Evolutionary conservation across 2,797 vertebrate genomes (phyloP), one percentile per base, ranked within the genome.

Genomic region (Scarus forsteni): DNA sequence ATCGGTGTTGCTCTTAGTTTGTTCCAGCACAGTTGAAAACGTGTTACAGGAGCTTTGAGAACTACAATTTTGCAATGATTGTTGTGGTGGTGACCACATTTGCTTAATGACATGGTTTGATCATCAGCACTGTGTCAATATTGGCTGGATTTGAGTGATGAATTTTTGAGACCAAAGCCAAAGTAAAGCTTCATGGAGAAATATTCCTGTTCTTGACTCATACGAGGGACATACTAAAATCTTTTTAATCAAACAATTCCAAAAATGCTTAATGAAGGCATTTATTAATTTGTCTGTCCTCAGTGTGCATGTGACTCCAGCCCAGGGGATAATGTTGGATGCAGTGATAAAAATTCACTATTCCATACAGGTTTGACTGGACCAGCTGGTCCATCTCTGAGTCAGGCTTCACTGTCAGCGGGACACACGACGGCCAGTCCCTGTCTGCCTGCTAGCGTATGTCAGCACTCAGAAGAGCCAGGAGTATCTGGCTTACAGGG

Each of bases 351-450:
- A 59, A 64, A 57, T 58, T 16, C 57, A 56, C 44, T 50, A 61
- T 60, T 85, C 61, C 49, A 70, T 66, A 58, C 3, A 42, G 44
- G 62, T 66, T 80, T 83, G 84, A 66, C 79, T 46, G 5, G 70
- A 39, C 76, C 89, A 88, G 85, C 88, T 80, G 82, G 72, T 83
- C 79, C 55, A 43, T 85, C 81, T 72, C 84, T 65, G 68, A 80
- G 60, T 80, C 69, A 58, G 73, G 70, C 62, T 59, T 77, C 81
- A 12, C 74, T 67, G 76, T 77, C 84, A 81, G 80, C 81, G 15
- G 78, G 85, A 80, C 75, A 44, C 56, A 58, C 60, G 66, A 79
- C 7, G 60, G 62, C 62, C 38, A 1, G 73, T 61, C 79, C 72
- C 73, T 45, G 83, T 79, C 77, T 59, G 84, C 78, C 82, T 68